Evolutionary conservation across 2,113 vertebrate species (phyloP).

Genomic region (Lamprotornis superbus): DNA sequence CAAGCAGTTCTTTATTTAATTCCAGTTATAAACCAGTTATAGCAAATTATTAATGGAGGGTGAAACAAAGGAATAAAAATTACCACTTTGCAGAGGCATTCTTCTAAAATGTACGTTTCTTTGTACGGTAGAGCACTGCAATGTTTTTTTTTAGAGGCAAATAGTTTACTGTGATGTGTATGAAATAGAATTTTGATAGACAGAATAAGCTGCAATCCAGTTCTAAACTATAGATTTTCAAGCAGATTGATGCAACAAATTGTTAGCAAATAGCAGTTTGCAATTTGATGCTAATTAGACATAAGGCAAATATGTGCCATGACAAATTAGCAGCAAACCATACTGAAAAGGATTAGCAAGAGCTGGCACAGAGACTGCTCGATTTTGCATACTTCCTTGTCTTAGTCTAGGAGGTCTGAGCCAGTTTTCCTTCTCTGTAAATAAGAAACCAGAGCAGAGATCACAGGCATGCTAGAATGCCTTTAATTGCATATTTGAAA

Average conservation of each 20-base stretch:
- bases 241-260: constrained; percentile 87
- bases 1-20: background rate
- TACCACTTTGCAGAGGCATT: background rate
- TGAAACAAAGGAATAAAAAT: background rate
- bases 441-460: constrained; percentile 64
- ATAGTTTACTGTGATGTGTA: constrained; percentile 70
- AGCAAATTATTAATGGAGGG: background rate
- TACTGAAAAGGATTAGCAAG: constrained; percentile 81
- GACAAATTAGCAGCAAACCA: constrained; percentile 86
- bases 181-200: constrained; percentile 79
- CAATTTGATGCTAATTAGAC: constrained; percentile 89
- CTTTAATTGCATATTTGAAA: constrained; percentile 34
- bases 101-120: constrained; percentile 25
- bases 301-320: constrained; percentile 86
- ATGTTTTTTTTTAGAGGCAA: constrained; percentile 52
- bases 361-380: constrained; percentile 75
- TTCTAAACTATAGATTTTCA: constrained; percentile 85
- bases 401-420: constrained; percentile 68
- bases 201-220: constrained; percentile 78
- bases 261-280: constrained; percentile 89
- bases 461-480: constrained; percentile 53
- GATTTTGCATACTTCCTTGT: constrained; percentile 75
- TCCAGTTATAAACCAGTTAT: background rate
- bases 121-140: constrained; percentile 54
- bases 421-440: constrained; percentile 71